Conservation (phyloP, 2,888 invertebrate genomes). For the Dastarcus helophoroides region DNA sequence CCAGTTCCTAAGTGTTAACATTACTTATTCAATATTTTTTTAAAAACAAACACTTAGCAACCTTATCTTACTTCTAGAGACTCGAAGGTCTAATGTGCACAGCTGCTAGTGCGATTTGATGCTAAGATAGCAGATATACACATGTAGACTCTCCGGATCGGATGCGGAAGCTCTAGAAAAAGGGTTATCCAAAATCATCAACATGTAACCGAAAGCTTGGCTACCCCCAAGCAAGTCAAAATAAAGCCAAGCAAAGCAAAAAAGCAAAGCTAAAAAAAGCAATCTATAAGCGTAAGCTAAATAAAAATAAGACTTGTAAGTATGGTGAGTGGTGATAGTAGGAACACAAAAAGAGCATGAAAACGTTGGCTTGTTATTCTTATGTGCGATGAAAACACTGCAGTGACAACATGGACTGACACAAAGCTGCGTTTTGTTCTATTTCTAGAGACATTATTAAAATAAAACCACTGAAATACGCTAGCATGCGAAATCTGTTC, state of each 20-base stretch:
- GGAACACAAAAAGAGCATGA: conserved; percentile 12
- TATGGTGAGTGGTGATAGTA: conserved; percentile 18
- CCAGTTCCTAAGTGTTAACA: conserved; percentile 38
- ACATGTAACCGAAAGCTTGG: conserved; percentile 25
- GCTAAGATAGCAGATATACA: conserved; percentile 1
- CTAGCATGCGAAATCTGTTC: no score
- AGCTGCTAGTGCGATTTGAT: no score
- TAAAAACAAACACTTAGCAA: conserved; percentile 4
- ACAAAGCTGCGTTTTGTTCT: conserved; percentile 30
- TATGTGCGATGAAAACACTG: conserved; percentile 18
- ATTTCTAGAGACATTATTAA: no score
- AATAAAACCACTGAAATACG: conserved; percentile 12
- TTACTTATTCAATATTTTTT: conserved; percentile 17
- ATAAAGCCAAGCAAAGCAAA: conserved; percentile 23
- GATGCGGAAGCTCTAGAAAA: conserved; percentile 36
- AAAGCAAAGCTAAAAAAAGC: conserved; percentile 24
- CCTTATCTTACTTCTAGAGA: no score
- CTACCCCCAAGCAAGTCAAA: conserved; percentile 25
- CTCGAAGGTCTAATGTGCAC: no score
- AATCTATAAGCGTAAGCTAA: no score
- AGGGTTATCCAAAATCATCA: conserved; percentile 34
- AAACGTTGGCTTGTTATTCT: conserved; percentile 9
- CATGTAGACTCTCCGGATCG: conserved; percentile 5
- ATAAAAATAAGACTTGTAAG: no score
- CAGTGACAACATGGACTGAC: conserved; percentile 26